phyloP scores from a whole-genome alignment of 2,113 vertebrate species.

The Dinomys branickii region DNA sequence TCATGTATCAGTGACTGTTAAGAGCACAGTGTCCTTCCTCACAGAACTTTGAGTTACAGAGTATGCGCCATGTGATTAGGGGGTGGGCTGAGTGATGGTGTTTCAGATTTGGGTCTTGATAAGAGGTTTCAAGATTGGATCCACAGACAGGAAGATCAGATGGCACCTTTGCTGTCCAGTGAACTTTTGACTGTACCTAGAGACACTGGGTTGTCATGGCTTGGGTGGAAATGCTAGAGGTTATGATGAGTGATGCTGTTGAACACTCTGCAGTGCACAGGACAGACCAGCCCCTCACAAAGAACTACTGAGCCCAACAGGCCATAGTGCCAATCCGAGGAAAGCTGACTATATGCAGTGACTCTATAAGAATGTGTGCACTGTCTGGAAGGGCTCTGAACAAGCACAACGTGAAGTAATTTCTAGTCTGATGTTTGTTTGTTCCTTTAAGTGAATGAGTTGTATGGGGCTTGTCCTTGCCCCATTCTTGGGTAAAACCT shows the following conservation, averaged over 20 bases:
- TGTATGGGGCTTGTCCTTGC: not conserved
- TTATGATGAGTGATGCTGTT: not conserved
- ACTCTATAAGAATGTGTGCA: not conserved
- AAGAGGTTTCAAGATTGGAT: not conserved
- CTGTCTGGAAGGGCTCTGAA: not conserved
- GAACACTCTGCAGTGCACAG: not conserved
- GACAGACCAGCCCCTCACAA: not conserved
- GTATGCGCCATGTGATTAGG: not conserved
- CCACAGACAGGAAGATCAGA: not conserved
- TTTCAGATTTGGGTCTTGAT: conserved; percentile 22
- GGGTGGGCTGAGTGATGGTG: not conserved
- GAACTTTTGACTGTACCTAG: not conserved
- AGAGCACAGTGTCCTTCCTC: not conserved
- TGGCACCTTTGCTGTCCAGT: not conserved
- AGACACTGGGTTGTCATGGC: not conserved
- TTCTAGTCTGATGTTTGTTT: not conserved
- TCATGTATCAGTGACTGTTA: not conserved
- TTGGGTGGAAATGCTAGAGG: not conserved
- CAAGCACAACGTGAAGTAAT: not conserved
- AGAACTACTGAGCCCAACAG: not conserved
- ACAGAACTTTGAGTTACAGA: conserved; percentile 4
- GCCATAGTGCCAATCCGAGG: not conserved
- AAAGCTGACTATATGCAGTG: not conserved
- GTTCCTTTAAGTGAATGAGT: not conserved
- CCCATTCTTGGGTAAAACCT: not conserved